These are phyloP conservation scores for Chymomyza amoena DNA, from an alignment of 2,888 invertebrate genomes.

Conservation along the genomic window DNA sequence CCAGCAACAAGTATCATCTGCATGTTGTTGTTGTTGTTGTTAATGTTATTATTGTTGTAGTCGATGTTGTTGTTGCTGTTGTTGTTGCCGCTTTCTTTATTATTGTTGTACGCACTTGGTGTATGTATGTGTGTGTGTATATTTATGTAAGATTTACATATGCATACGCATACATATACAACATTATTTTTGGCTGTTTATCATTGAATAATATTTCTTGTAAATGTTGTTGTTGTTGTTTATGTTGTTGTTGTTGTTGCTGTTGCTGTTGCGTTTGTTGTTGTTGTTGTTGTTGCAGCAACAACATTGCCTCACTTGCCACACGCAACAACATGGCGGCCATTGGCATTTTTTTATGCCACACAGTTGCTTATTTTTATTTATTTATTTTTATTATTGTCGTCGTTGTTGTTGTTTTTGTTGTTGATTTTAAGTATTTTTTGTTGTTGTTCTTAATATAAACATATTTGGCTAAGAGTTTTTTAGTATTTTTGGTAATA, in stretches of 20 bases:
- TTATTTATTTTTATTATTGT: conserved; percentile 11
- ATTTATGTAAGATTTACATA: not conserved
- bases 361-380: conserved; percentile 6
- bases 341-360: conserved; percentile 16
- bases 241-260: conserved; percentile 21
- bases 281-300: conserved; percentile 22
- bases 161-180: not conserved
- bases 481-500: too few relatives aligned
- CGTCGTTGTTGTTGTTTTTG: not conserved
- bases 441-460: not conserved
- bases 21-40: conserved; percentile 63
- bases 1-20: conserved; percentile 79
- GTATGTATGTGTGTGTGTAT: not conserved
- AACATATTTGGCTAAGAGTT: not conserved
- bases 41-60: conserved; percentile 13
- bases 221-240: conserved; percentile 29
- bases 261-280: conserved; percentile 26
- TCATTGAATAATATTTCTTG: conserved; percentile 14
- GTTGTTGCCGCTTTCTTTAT: conserved; percentile 10
- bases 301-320: conserved; percentile 8
- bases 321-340: conserved; percentile 45
- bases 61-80: conserved; percentile 11
- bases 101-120: conserved; percentile 9
- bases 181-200: conserved; percentile 6
- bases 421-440: not conserved